Conservation (phyloP, 64 coral and sea anemone species). For the Pocillopora verrucosa region DNA sequence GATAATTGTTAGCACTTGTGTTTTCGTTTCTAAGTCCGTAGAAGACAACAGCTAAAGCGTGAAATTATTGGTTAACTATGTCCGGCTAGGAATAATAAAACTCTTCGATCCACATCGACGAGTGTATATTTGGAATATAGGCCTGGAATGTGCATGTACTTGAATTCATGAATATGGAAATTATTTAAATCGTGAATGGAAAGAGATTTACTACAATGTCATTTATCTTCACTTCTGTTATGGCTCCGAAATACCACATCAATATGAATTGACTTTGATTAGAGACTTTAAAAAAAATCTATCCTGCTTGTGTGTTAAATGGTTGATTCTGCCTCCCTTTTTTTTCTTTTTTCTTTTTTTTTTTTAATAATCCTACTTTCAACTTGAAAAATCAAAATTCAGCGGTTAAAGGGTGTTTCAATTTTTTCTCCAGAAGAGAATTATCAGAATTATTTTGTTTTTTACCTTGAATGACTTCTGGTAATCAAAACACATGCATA, state of each 20-base stretch:
- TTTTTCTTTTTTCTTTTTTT: too few species aligned
- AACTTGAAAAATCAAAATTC: background rate
- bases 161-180: background rate
- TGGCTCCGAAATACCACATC: slow-evolving; percentile 22
- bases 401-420: background rate
- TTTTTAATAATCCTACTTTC: too few species aligned
- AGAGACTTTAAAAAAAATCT: background rate
- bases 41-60: slow-evolving; percentile 13
- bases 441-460: background rate
- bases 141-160: background rate
- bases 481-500: background rate
- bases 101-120: slow-evolving; percentile 16
- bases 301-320: background rate
- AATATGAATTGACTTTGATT: slow-evolving; percentile 27
- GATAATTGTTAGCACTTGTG: slow-evolving; percentile 34
- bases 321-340: background rate
- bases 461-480: background rate
- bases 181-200: slow-evolving; percentile 14
- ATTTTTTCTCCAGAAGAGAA: background rate
- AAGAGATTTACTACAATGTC: slow-evolving; percentile 21
- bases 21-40: background rate
- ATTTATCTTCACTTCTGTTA: slow-evolving; percentile 12
- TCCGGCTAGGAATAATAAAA: background rate
- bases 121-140: slow-evolving; percentile 1
- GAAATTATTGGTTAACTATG: slow-evolving; percentile 27